These are phyloP conservation scores for Spodoptera exigua DNA, from an alignment of 2,888 invertebrate species.

Conservation along the genomic window DNA sequence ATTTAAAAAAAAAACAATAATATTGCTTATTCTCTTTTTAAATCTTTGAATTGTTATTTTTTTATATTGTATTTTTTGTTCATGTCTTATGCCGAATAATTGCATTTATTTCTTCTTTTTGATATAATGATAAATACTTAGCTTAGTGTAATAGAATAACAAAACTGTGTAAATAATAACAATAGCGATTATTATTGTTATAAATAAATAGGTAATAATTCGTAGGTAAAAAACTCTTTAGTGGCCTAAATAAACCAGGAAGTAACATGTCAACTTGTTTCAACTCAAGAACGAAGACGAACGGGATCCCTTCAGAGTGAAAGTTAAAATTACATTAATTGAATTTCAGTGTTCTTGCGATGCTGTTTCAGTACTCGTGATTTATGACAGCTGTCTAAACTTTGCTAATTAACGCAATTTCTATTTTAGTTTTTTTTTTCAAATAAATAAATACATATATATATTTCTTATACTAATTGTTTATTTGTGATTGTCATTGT, in stretches of 20 bases:
- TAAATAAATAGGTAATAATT: too few relatives aligned
- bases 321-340: slow-evolving; percentile 65
- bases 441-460: slow-evolving; percentile 37
- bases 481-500: slow-evolving; percentile 3
- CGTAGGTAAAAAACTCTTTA: too few relatives aligned
- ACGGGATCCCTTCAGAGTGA: slow-evolving; percentile 44
- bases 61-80: too few relatives aligned
- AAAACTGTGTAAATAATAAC: too few relatives aligned
- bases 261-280: slow-evolving; percentile 49
- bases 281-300: slow-evolving; percentile 42
- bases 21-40: too few relatives aligned
- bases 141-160: too few relatives aligned
- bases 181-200: too few relatives aligned
- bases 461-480: slow-evolving; percentile 32
- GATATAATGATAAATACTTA: too few relatives aligned
- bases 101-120: too few relatives aligned
- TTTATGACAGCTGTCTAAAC: slow-evolving; percentile 70
- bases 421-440: slow-evolving; percentile 60
- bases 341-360: slow-evolving; percentile 62
- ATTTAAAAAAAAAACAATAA: too few relatives aligned
- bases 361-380: slow-evolving; percentile 63
- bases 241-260: slow-evolving; percentile 25
- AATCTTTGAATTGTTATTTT: too few relatives aligned
- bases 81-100: too few relatives aligned
- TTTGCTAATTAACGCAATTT: slow-evolving; percentile 67